phyloP scores from a whole-genome alignment of 2,888 invertebrate species.

The Dorcus hopei region DNA sequence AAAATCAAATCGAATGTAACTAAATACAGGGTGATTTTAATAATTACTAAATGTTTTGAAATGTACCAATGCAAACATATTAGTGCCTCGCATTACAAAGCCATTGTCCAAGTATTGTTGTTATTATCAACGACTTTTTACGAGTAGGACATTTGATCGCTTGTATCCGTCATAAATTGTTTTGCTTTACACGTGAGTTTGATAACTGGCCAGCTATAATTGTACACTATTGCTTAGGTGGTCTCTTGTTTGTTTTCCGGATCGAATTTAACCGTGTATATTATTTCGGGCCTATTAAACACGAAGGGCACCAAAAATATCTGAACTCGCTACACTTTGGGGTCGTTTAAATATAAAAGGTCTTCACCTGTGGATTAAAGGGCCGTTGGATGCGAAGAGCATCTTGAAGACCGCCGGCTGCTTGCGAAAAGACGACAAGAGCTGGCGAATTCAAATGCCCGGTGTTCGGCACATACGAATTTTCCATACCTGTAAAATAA shows the following conservation, averaged over 20 bases:
- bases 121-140: slow-evolving; percentile 28
- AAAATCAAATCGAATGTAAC: too few species aligned
- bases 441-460: slow-evolving; percentile 72
- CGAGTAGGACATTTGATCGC: slow-evolving; percentile 19
- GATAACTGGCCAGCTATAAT: too few species aligned
- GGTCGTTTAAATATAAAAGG: not conserved
- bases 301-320: not conserved
- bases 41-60: too few species aligned
- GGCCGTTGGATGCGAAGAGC: slow-evolving; percentile 72
- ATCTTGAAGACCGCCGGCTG: slow-evolving; percentile 70
- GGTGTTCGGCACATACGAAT: slow-evolving; percentile 69
- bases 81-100: slow-evolving; percentile 20
- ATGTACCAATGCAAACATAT: too few species aligned
- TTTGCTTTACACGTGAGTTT: not conserved
- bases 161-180: slow-evolving; percentile 15
- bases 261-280: not conserved
- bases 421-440: slow-evolving; percentile 72
- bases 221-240: too few species aligned
- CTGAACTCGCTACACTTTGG: not conserved
- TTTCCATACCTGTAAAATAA: slow-evolving; percentile 57
- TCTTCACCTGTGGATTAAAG: slow-evolving; percentile 67
- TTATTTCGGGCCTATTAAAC: not conserved
- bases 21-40: too few species aligned
- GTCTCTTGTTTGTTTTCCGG: too few species aligned
- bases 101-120: slow-evolving; percentile 42